Base-by-base conservation (phyloP, 2,113 vertebrate species). In the Speoplatyrhinus poulsoni region DNA sequence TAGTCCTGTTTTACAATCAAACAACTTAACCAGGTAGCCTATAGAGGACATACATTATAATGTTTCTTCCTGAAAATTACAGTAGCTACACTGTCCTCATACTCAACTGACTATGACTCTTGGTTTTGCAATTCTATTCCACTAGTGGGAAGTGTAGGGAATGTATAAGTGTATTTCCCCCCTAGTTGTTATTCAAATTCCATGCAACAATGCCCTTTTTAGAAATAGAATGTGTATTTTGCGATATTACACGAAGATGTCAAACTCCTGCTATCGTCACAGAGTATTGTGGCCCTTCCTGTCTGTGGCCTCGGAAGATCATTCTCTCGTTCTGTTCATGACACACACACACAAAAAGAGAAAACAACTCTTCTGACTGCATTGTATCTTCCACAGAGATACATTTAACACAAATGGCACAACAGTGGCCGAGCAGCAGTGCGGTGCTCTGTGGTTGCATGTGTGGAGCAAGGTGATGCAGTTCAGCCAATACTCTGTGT, bases 261-360 rank as follows among this genome's bases (percentile, higher is more conserved):
- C 36, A 15, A 52, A 52, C 49, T 15, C 10, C 49, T 60, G 62
- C 19, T 19, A 1, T 52, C 46, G 52, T 16, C 12, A 12, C 53
- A 16, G 75, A 54, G 9, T 17, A 73, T 72, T 52, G 12, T 41
- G 36, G 12, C 52, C n/a, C 52, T 53, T 6, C 52, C 54, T 12
- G 56, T 32, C 32, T 33, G 32, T 57, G 8, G 26, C 60, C 19
- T 49, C 58, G 55, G 13, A 54, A n/a, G 13, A 54, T 15, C 52
- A n/a, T 53, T 53, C 46, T 79, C 49, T 58, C 66, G 71, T 79
- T 76, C 33, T 49, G 15, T n/a, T 70, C 48, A 8, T 60, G 12
- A 4, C 46, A 47, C 26, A 26, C 26, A 62, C 6, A 8, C n/a
- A 15, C 7, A 54, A 54, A 7, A 15, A 54, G 52, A 54, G 52